Conservation (phyloP, 2,888 invertebrate species). For the Cryptophagus acutangulus region DNA sequence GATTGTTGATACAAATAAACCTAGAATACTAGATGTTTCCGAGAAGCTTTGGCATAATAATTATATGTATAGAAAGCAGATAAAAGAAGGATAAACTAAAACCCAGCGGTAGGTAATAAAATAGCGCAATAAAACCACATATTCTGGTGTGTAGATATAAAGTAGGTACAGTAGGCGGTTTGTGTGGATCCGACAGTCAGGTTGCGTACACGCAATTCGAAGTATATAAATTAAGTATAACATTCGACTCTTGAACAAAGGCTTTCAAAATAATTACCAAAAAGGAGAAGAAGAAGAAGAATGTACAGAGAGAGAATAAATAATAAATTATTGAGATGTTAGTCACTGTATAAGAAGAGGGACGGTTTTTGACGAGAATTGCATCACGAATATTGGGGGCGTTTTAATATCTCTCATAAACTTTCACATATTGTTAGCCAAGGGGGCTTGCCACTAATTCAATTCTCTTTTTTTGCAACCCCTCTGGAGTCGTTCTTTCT, state of each 20-base stretch:
- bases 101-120: conserved; percentile 29
- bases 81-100: too few species aligned
- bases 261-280: conserved; percentile 42
- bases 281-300: conserved; percentile 38
- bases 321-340: conserved; percentile 41
- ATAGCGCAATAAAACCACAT: conserved; percentile 29
- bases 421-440: conserved; percentile 29
- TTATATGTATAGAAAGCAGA: conserved; percentile 31
- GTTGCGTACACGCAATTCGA: conserved; percentile 25
- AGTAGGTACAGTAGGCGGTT: conserved; percentile 13
- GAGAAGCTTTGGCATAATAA: conserved; percentile 32
- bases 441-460: conserved; percentile 34
- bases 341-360: conserved; percentile 38
- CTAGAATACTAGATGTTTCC: too few species aligned
- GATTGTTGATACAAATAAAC: too few species aligned
- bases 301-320: conserved; percentile 37
- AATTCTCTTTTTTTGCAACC: conserved; percentile 28
- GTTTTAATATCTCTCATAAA: conserved; percentile 15
- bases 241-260: conserved; percentile 33
- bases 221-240: conserved; percentile 22
- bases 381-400: conserved; percentile 10
- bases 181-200: conserved; percentile 8
- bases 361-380: conserved; percentile 19
- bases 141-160: too few species aligned
- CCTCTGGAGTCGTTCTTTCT: conserved; percentile 16